Evolutionary conservation across 2,113 vertebrate species (phyloP).

Genomic region (Pelmatolapia mariae): DNA sequence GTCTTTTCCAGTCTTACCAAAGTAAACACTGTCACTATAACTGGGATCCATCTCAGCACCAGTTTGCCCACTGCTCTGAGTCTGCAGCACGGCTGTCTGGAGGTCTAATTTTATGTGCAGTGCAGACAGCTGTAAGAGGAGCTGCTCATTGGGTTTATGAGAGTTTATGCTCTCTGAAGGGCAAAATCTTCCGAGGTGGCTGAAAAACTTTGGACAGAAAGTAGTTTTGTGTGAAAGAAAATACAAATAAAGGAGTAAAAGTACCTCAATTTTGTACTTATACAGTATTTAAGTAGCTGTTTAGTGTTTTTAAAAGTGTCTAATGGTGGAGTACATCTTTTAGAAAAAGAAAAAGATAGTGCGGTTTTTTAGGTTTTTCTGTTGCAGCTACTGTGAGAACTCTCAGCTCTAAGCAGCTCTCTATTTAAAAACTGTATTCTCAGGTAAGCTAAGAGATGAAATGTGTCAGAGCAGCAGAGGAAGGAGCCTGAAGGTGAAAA

Average conservation of each 20-base stretch:
- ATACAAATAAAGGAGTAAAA: neutral
- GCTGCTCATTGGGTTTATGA: conserved; percentile 15
- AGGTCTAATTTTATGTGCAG: conserved; percentile 43
- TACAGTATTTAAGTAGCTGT: neutral
- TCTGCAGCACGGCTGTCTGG: neutral
- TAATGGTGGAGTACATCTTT: neutral
- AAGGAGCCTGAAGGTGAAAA: neutral
- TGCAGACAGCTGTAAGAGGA: conserved; percentile 58
- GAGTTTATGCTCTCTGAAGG: neutral
- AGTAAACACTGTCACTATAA: neutral
- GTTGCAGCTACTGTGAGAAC: neutral
- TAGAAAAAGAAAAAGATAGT: neutral
- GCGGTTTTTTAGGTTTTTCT: neutral
- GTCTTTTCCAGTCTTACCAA: conserved; percentile 23
- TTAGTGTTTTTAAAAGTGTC: neutral
- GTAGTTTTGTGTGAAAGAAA: neutral
- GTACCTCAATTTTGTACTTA: neutral
- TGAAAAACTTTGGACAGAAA: neutral
- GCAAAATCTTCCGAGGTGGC: neutral
- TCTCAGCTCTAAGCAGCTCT: neutral
- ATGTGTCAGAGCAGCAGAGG: neutral
- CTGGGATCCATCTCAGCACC: conserved; percentile 23
- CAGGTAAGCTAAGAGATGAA: neutral
- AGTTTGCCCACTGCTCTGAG: neutral
- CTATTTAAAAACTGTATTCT: neutral